phyloP scores from a whole-genome alignment of 2,113 vertebrate genomes.

The Motacilla alba region DNA sequence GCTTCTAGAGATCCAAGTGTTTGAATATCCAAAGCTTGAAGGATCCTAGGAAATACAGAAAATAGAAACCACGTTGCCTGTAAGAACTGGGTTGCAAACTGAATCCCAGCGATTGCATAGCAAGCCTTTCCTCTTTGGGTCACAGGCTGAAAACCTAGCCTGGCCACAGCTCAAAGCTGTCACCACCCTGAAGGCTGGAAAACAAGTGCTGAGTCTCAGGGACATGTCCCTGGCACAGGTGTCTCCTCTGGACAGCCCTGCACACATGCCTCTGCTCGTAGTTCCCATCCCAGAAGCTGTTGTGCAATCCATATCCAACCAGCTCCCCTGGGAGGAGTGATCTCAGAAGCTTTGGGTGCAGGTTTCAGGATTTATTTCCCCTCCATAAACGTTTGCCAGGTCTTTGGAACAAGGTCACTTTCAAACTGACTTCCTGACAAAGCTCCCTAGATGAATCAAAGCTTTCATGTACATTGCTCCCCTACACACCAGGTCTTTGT shows the following conservation, averaged over 20 bases:
- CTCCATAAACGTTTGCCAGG: background rate
- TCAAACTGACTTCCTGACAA: background rate
- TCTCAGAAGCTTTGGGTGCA: background rate
- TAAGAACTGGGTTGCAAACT: background rate
- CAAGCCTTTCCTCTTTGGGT: background rate
- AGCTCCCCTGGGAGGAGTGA: background rate
- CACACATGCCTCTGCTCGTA: background rate
- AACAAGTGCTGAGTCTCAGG: background rate
- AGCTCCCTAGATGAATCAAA: background rate
- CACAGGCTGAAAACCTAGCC: background rate
- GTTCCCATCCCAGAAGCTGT: background rate
- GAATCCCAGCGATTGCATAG: background rate
- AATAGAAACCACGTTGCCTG: background rate
- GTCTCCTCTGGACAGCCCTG: background rate
- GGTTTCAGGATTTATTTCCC: constrained; percentile 4
- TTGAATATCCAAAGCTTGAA: background rate
- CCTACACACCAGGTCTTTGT: background rate
- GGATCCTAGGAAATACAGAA: background rate
- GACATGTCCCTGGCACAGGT: background rate
- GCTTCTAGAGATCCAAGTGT: background rate
- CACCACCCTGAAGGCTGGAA: constrained; percentile 15
- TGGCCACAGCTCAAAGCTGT: background rate
- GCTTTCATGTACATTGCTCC: background rate
- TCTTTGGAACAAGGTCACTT: constrained; percentile 18
- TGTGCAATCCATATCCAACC: background rate